These are phyloP conservation scores for Scyliorhinus canicula DNA, from an alignment of 2,797 vertebrate species.

Conservation along the genomic window DNA sequence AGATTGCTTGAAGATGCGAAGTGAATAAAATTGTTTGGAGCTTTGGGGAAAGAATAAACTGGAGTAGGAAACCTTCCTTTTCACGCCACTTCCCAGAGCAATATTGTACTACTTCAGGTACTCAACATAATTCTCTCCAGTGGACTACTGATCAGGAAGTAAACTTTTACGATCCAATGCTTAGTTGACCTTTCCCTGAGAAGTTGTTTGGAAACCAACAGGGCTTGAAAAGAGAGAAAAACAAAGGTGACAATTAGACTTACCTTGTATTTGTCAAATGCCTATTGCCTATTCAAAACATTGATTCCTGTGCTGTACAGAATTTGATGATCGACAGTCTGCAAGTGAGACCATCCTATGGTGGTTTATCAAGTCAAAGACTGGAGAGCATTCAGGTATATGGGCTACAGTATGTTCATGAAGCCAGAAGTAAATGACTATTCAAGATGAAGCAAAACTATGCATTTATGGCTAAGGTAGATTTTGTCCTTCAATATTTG, in stretches of 20 bases:
- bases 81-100: not conserved
- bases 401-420: not conserved
- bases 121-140: not conserved
- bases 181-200: not conserved
- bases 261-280: not conserved
- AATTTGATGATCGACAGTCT: not conserved
- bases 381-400: not conserved
- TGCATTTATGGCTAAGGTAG: not conserved
- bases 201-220: not conserved
- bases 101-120: not conserved
- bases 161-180: not conserved
- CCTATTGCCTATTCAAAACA: not conserved
- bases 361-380: not conserved
- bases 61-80: not conserved
- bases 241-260: not conserved
- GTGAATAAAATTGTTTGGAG: not conserved
- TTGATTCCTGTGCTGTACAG: not conserved
- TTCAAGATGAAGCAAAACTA: not conserved
- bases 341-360: not conserved
- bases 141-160: not conserved
- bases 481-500: constrained; percentile 3
- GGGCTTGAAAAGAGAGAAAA: not conserved
- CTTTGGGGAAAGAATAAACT: not conserved
- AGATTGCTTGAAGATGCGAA: not conserved
- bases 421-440: not conserved